Conservation (phyloP, 1,140 invertebrate genomes). For the Papilio xuthus region DNA sequence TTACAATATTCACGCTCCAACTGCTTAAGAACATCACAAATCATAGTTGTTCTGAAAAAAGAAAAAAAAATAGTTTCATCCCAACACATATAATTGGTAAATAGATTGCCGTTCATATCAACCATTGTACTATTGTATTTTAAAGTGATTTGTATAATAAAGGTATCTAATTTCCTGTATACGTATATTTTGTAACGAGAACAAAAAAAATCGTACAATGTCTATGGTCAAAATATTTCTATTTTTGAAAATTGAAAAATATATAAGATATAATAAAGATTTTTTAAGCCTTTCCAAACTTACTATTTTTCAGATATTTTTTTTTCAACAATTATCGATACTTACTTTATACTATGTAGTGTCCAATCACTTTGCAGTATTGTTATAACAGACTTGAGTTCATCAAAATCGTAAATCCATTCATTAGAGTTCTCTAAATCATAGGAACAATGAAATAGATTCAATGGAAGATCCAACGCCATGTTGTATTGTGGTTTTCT, state of each 20-base stretch:
- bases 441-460: conserved; percentile 88
- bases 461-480: conserved; percentile 94
- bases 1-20: conserved; percentile 75
- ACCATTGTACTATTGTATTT: not conserved
- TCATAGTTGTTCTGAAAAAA: conserved; percentile 86
- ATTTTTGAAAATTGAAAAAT: too few relatives aligned
- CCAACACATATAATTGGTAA: too few relatives aligned
- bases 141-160: too few relatives aligned
- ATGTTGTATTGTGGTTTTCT: conserved; percentile 97
- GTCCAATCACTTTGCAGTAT: conserved; percentile 90
- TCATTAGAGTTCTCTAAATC: conserved; percentile 59
- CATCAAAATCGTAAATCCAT: conserved; percentile 86
- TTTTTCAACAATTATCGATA: conserved; percentile 31
- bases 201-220: too few relatives aligned
- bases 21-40: conserved; percentile 85
- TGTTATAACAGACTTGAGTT: conserved; percentile 83
- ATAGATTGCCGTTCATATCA: too few relatives aligned
- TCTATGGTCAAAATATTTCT: too few relatives aligned
- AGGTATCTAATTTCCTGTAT: too few relatives aligned
- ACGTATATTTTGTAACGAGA: too few relatives aligned
- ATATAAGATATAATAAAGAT: too few relatives aligned
- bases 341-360: conserved; percentile 87
- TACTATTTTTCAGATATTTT: not conserved
- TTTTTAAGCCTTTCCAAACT: too few relatives aligned
- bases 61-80: too few relatives aligned